Evolutionary conservation across 1,140 invertebrate species (phyloP).

Genomic region (Pseudoatta argentina): DNA sequence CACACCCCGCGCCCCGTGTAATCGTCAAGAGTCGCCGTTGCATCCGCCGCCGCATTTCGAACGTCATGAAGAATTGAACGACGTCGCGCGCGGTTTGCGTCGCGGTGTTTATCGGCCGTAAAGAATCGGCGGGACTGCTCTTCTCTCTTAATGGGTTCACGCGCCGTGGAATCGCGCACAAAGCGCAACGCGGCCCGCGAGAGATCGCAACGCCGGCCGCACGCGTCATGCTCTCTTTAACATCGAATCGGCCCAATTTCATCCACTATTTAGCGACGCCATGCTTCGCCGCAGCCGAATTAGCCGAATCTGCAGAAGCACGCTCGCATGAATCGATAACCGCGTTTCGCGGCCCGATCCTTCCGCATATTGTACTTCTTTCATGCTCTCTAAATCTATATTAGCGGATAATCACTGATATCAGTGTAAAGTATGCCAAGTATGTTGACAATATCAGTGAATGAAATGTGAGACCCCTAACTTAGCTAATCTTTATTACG

Average conservation of each 20-base stretch:
- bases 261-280: slow-evolving; percentile 78
- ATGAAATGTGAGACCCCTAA: no score
- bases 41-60: slow-evolving; percentile 20
- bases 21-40: slow-evolving; percentile 14
- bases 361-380: not conserved
- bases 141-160: slow-evolving; percentile 72
- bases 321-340: slow-evolving; percentile 55
- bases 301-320: slow-evolving; percentile 72
- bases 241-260: slow-evolving; percentile 81
- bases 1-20: slow-evolving; percentile 36
- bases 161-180: slow-evolving; percentile 68
- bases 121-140: slow-evolving; percentile 57
- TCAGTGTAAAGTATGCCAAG: no score
- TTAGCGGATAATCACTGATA: no score
- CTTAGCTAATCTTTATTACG: no score
- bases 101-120: slow-evolving; percentile 57
- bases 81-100: slow-evolving; percentile 47
- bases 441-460: no score
- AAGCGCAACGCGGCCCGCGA: slow-evolving; percentile 50
- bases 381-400: not conserved
- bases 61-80: slow-evolving; percentile 58
- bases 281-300: slow-evolving; percentile 78
- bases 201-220: slow-evolving; percentile 41
- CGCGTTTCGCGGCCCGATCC: not conserved
- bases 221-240: slow-evolving; percentile 76